Conservation (phyloP, 2,797 vertebrate genomes). For the Betta splendens region DNA sequence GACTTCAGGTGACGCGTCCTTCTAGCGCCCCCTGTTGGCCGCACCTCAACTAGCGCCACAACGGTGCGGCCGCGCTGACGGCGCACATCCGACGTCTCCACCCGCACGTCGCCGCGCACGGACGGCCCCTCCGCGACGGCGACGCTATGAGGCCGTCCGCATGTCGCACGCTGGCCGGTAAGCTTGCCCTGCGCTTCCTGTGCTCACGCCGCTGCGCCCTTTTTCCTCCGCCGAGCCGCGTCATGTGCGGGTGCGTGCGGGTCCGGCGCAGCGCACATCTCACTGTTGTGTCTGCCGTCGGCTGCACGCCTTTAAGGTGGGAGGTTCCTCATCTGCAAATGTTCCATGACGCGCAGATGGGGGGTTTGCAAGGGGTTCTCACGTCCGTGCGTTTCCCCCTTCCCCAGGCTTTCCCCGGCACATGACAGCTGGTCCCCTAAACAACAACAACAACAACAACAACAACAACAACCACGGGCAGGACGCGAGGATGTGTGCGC, state of each 20-base stretch:
- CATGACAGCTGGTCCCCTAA: slow-evolving; percentile 55
- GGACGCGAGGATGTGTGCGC: slow-evolving; percentile 30
- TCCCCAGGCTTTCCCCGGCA: slow-evolving; percentile 65
- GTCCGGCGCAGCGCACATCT: slow-evolving; percentile 51
- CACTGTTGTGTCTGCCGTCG: slow-evolving; percentile 74
- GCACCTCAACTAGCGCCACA: not conserved
- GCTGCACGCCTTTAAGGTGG: slow-evolving; percentile 80
- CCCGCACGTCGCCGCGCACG: slow-evolving; percentile 32
- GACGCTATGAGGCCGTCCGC: not conserved
- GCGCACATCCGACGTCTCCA: slow-evolving; percentile 29
- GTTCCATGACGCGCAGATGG: slow-evolving; percentile 94
- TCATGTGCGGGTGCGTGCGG: slow-evolving; percentile 20
- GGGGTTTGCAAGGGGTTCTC: slow-evolving; percentile 89
- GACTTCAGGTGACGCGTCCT: not conserved
- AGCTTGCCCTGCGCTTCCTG: not conserved
- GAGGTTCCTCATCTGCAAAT: slow-evolving; percentile 93
- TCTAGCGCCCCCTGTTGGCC: slow-evolving; percentile 50
- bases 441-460: slow-evolving; percentile 34
- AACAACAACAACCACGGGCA: slow-evolving; percentile 28
- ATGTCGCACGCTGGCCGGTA: slow-evolving; percentile 19
- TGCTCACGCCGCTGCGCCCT: not conserved
- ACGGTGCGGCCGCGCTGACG: slow-evolving; percentile 29
- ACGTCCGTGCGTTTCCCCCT: slow-evolving; percentile 56
- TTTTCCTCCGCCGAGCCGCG: not conserved
- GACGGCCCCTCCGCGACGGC: not conserved